These are phyloP conservation scores for Tetragonisca angustula DNA, from an alignment of 2,888 invertebrate species.

Conservation along the genomic window DNA sequence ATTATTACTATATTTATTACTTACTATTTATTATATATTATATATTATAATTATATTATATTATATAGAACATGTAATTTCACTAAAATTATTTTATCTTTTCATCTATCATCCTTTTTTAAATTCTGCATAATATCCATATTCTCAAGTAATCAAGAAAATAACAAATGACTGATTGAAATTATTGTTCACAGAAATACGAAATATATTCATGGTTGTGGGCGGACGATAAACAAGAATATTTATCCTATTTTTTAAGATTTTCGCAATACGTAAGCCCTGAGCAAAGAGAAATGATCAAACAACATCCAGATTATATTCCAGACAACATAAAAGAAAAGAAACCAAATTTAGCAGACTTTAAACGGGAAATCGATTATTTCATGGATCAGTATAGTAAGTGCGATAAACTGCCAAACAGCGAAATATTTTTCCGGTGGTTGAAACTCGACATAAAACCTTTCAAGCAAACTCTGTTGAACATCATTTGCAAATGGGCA, in stretches of 20 bases:
- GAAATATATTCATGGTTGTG: constrained; percentile 92
- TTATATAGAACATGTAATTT: neutral
- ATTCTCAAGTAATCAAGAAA: neutral
- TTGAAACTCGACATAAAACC: constrained; percentile 91
- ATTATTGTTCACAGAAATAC: constrained; percentile 81
- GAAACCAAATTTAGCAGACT: constrained; percentile 76
- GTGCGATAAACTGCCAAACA: constrained; percentile 88
- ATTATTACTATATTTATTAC: no score
- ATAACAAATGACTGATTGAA: neutral
- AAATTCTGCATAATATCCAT: neutral
- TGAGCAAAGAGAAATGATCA: constrained; percentile 90
- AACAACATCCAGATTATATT: constrained; percentile 65
- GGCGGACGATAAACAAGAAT: constrained; percentile 91
- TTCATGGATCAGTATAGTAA: constrained; percentile 92
- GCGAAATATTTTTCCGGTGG: constrained; percentile 91
- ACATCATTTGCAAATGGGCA: constrained; percentile 94
- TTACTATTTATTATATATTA: no score
- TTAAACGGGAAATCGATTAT: constrained; percentile 87
- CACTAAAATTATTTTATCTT: neutral
- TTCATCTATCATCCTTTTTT: neutral
- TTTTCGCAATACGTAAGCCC: constrained; percentile 87
- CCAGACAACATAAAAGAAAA: constrained; percentile 70
- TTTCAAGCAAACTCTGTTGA: constrained; percentile 92
- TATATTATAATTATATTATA: no score
- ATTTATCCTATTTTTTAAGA: constrained; percentile 90